Base-by-base conservation (phyloP, 2,888 invertebrate genomes). In the Himalopsyche kuldschensis region DNA sequence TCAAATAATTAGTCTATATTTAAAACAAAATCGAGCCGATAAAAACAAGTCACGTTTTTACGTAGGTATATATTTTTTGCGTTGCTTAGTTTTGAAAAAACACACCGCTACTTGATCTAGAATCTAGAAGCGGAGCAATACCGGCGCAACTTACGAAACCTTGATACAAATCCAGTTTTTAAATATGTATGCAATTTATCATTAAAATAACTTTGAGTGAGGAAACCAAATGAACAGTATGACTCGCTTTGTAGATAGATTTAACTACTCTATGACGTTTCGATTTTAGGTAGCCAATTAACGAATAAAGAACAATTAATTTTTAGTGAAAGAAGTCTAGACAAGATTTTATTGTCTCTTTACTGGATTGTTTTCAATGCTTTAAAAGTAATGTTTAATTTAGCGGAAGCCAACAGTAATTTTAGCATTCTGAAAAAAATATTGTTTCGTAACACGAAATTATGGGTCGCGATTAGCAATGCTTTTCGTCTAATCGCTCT, bases 121-220 rank as follows among this genome's bases (percentile, higher is more conserved):
- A 69, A 30, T 69, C 69, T 69, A 69, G 4, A 69, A 69, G 27
- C 69, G 69, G 69, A 8, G 69, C 27, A 69, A 69, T 69, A 69
- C 69, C 30, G 69, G 69, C 27, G 30, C 69, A 69, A 30, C 27
- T 69, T 69, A 76, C 35, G 41, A 76, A 76, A 76, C 76, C 76
- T 76, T 76, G 76, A 41, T 76, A 76, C 76, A 76, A 76, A 76
- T 76, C 76, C 35, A 76, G 76, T 76, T 76, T 41, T 76, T 75
- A 15, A 75, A 31, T 75, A 32, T 41, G 20, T 41, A 76, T 35
- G 76, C 76, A 76, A 35, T 32, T 35, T 32, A 76, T 76, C 32
- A 20, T 41, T 76, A n/a, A 76, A 35, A 35, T 76, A 24, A 32
- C 32, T 69, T 27, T 32, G 35, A 32, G 76, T 76, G 76, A 76